Evolutionary conservation across 2,888 invertebrate genomes (phyloP).

Genomic region (Agriopis marginaria): DNA sequence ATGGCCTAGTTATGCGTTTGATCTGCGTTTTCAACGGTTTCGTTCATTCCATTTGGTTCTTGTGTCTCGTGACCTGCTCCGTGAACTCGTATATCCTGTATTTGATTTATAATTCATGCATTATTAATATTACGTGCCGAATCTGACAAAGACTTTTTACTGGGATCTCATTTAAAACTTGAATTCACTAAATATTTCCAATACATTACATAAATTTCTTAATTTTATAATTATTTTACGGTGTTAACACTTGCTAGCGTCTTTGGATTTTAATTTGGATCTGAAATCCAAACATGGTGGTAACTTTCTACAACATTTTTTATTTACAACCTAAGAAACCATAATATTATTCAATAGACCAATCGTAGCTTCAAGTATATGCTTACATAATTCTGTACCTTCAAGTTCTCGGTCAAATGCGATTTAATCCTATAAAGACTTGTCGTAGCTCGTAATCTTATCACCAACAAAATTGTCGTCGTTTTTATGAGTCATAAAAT

Average conservation of each 20-base stretch:
- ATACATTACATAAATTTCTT: background rate
- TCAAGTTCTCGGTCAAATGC: slow-evolving; percentile 56
- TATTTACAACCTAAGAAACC: slow-evolving; percentile 26
- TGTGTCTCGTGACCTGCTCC: slow-evolving; percentile 12
- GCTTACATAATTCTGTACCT: slow-evolving; percentile 49
- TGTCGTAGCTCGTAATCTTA: slow-evolving; percentile 43
- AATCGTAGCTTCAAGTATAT: slow-evolving; percentile 23
- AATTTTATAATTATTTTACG: background rate
- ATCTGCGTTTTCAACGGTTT: slow-evolving; percentile 22
- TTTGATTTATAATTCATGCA: slow-evolving; percentile 1
- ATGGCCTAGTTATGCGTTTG: slow-evolving; percentile 42
- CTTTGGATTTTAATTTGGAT: slow-evolving; percentile 18
- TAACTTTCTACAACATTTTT: slow-evolving; percentile 27
- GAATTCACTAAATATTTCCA: background rate
- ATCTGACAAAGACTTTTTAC: slow-evolving; percentile 2
- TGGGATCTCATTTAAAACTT: background rate
- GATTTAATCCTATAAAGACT: slow-evolving; percentile 38
- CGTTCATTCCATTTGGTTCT: background rate
- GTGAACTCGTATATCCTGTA: slow-evolving; percentile 15
- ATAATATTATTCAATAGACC: slow-evolving; percentile 20
- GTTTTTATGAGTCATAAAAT: slow-evolving; percentile 51
- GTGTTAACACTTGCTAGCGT: background rate
- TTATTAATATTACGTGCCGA: slow-evolving; percentile 12
- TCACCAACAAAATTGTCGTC: slow-evolving; percentile 42
- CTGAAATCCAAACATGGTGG: slow-evolving; percentile 27